Evolutionary conservation across 2,888 invertebrate species (phyloP).

Genomic region (Leptinotarsa juncta): DNA sequence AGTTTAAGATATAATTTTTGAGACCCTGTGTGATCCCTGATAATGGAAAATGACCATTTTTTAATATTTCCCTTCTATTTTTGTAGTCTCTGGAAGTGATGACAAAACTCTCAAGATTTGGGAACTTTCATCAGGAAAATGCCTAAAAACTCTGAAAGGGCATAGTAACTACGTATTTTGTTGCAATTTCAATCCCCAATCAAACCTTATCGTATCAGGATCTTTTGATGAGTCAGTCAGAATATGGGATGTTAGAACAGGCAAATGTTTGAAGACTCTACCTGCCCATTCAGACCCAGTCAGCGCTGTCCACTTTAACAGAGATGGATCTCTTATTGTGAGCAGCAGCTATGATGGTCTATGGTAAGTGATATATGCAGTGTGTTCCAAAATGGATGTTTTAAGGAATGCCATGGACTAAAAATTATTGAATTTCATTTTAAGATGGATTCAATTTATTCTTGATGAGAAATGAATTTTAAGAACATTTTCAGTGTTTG

Average conservation of each 20-base stretch:
- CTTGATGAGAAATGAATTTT: too few species aligned
- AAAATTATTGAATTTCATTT: too few species aligned
- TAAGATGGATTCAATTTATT: too few species aligned
- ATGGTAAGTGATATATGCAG: constrained; percentile 74
- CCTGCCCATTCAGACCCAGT: constrained; percentile 99
- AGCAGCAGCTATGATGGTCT: constrained; percentile 99
- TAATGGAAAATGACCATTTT: neutral
- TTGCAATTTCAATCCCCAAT: constrained; percentile 99
- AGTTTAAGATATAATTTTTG: too few species aligned
- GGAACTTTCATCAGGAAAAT: constrained; percentile 97
- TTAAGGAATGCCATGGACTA: too few species aligned
- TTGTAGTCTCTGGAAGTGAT: constrained; percentile 64
- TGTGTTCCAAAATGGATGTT: neutral
- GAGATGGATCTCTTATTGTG: constrained; percentile 98
- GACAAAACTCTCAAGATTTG: constrained; percentile 85
- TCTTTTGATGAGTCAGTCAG: constrained; percentile 99
- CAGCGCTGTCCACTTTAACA: constrained; percentile 97
- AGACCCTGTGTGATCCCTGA: too few species aligned
- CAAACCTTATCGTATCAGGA: constrained; percentile 98
- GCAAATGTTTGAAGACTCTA: constrained; percentile 96
- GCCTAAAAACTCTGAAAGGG: constrained; percentile 97
- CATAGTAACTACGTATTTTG: constrained; percentile 99
- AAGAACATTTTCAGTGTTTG: too few species aligned
- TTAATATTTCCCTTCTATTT: neutral
- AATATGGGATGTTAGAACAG: constrained; percentile 99